Percentiles rank a stretch among this genome's conserved stretches.
These are phyloP conservation scores for Drosophila gaucha DNA, from an alignment of 2,888 invertebrate genomes.

Conservation along the genomic window DNA sequence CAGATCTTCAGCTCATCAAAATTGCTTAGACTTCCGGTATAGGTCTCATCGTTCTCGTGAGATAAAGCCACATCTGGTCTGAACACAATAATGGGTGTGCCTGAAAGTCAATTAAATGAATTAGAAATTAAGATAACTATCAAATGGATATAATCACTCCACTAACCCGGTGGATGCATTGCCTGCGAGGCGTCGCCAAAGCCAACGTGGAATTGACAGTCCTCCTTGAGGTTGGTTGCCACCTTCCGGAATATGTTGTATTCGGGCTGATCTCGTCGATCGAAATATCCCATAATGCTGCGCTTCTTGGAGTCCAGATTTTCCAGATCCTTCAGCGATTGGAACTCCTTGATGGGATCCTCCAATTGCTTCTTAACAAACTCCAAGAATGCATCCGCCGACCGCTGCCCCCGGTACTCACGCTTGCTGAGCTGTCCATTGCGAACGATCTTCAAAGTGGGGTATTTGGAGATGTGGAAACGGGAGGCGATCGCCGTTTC, in stretches of 20 bases:
- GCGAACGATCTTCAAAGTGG: conserved; percentile 97
- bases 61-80: conserved; percentile 92
- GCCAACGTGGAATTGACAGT: conserved; percentile 97
- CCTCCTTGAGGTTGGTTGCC: conserved; percentile 95
- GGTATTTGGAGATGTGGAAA: conserved; percentile 99
- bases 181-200: conserved; percentile 92
- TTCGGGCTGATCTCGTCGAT: conserved; percentile 90
- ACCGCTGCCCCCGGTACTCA: conserved; percentile 96
- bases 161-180: conserved; percentile 93
- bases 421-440: conserved; percentile 95
- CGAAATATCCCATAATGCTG: conserved; percentile 96
- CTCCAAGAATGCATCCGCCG: conserved; percentile 94
- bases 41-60: conserved; percentile 93
- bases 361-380: conserved; percentile 95
- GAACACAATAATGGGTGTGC: conserved; percentile 92
- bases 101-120: conserved; percentile 77
- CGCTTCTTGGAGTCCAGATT: conserved; percentile 92
- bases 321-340: conserved; percentile 89
- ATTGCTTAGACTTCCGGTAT: conserved; percentile 89
- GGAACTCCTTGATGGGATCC: conserved; percentile 93
- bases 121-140: background rate
- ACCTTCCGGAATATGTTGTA: conserved; percentile 92
- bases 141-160: background rate
- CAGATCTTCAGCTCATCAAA: conserved; percentile 95
- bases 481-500: conserved; percentile 94